These are phyloP conservation scores for Prionailurus viverrinus DNA, from an alignment of 2,113 vertebrate genomes.

Conservation along the genomic window DNA sequence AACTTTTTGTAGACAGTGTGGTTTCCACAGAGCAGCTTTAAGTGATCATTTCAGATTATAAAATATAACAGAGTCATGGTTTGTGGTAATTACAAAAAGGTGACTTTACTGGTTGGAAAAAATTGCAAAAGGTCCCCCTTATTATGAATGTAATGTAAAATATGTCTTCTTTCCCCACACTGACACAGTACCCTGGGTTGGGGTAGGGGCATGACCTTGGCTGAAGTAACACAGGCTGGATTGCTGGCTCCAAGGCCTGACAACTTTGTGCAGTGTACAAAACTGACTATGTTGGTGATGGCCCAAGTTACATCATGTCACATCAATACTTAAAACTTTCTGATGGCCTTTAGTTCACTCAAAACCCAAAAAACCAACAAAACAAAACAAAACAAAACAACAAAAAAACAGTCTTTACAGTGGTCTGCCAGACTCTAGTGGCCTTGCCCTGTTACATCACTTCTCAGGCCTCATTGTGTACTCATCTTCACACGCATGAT, in stretches of 20 bases:
- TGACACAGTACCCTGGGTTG: not conserved
- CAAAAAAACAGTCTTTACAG: not conserved
- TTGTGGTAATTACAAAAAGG: not conserved
- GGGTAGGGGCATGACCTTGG: not conserved
- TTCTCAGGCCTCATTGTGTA: not conserved
- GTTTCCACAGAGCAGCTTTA: not conserved
- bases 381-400: no score
- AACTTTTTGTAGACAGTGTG: not conserved
- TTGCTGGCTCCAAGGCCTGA: not conserved
- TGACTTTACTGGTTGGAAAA: not conserved
- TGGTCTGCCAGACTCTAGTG: not conserved
- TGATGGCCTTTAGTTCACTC: not conserved
- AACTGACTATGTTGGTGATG: not conserved
- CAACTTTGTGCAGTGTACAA: not conserved
- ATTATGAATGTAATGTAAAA: not conserved
- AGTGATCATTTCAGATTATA: not conserved
- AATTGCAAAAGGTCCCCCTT: fast-evolving
- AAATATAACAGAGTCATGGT: not conserved
- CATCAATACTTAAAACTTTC: not conserved
- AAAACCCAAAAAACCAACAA: not conserved
- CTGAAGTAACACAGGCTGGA: not conserved
- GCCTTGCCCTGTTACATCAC: not conserved
- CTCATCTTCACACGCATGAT: not conserved
- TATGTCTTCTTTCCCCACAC: not conserved
- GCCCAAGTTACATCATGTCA: not conserved